Base-by-base conservation (phyloP, 2,888 invertebrate genomes). In the Lepidochitona cinerea region DNA sequence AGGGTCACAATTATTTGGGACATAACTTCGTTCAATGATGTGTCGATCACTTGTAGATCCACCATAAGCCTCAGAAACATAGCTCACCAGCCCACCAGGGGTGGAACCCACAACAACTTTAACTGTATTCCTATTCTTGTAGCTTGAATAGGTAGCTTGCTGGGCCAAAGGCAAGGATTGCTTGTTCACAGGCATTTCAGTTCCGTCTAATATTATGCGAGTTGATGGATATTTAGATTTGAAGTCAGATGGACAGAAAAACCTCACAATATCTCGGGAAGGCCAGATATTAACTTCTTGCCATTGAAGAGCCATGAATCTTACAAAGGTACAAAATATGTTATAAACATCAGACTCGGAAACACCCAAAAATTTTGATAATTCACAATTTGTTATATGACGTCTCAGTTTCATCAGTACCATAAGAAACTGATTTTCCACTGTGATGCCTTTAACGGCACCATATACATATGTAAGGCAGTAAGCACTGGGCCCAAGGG, bases 121-220 rank as follows among this genome's bases (percentile, higher is more conserved):
- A 9, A 73, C 68, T 33, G 78, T 81, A 41, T 82, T 81, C 35
- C 73, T 73, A 65, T 81, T 81, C 49, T 81, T 81, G 37, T 80
- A 80, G 23, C 79, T 78, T 2, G 78, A 77, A 68, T 71, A 80
- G 41, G 75, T 78, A 1, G 73, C 66, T 64, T 81, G 76, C 65
- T 81, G 80, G 29, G 77, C 76, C 2, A 49, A 26, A 37, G 75
- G 74, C 9, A 67, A 12, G 14, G 69, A 72, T 52, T 77, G 75
- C 64, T 81, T 81, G 53, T 78, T 74, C 18, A 81, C 69, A 5
- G 81, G 79, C 68, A 68, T 73, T 71, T 81, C 79, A n/a, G 79
- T 82, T 33, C 81, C 83, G 79, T 84, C 80, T 23, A 83, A 53
- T 49, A 83, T 78, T 23, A 80, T 71, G 52, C 81, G 35, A 9